Evolutionary conservation across 1,140 invertebrate genomes (phyloP).

Genomic region (Nebria ingens): DNA sequence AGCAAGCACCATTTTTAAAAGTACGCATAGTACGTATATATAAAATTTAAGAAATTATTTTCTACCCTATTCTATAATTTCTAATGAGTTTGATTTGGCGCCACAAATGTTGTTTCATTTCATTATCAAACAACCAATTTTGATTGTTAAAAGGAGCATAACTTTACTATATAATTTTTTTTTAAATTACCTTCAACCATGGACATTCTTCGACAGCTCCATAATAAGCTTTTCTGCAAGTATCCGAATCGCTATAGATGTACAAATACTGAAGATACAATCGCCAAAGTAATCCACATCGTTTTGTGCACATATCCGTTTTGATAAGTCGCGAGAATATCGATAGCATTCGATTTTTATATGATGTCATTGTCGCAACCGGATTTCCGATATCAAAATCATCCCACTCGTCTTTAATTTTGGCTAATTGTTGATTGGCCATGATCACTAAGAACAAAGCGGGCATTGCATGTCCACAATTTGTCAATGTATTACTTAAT

Average conservation of each 20-base stretch:
- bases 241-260: constrained; percentile 23
- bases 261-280: constrained; percentile 44
- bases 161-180: background rate
- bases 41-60: too few species aligned
- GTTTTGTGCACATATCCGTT: constrained; percentile 31
- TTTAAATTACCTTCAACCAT: constrained; percentile 49
- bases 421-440: constrained; percentile 22
- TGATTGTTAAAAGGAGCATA: background rate
- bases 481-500: constrained; percentile 26
- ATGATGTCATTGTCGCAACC: background rate
- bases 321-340: constrained; percentile 31
- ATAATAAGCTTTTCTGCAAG: constrained; percentile 38
- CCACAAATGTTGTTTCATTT: too few species aligned
- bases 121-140: too few species aligned
- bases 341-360: constrained; percentile 29
- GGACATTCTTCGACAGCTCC: constrained; percentile 51
- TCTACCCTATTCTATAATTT: too few species aligned
- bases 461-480: constrained; percentile 26
- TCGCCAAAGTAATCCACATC: constrained; percentile 46
- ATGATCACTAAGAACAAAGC: constrained; percentile 31
- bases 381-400: constrained; percentile 2
- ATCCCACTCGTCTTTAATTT: constrained; percentile 21
- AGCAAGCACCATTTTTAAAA: too few species aligned
- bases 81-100: too few species aligned
- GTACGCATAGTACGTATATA: too few species aligned